These are phyloP conservation scores for Cremastinae sp. DNA, from an alignment of 2,888 invertebrate genomes.

Conservation along the genomic window DNA sequence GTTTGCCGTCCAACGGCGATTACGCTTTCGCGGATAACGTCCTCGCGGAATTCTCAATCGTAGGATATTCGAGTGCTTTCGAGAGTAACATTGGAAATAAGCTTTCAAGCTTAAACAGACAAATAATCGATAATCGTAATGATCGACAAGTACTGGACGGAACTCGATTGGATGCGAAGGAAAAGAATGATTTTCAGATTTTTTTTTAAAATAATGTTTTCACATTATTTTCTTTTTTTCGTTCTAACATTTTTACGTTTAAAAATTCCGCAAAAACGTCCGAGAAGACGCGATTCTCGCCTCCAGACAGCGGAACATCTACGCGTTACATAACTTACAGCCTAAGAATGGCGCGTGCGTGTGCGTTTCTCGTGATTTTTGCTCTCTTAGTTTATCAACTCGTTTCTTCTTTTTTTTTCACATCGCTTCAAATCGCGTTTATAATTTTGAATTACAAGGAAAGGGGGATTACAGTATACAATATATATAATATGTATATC, in stretches of 20 bases:
- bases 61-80: too few relatives aligned
- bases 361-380: conserved; percentile 61
- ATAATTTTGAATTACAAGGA: conserved; percentile 65
- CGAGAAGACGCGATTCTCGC: conserved; percentile 69
- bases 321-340: conserved; percentile 64
- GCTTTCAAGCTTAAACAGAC: too few relatives aligned
- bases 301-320: conserved; percentile 69
- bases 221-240: conserved; percentile 4
- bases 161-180: conserved; percentile 51
- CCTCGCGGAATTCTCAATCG: conserved; percentile 28
- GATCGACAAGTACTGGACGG: conserved; percentile 60
- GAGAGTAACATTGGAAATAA: not conserved
- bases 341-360: conserved; percentile 70
- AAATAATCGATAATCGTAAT: not conserved
- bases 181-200: conserved; percentile 22
- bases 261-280: conserved; percentile 46
- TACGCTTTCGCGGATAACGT: conserved; percentile 37
- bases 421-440: conserved; percentile 35
- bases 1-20: not conserved
- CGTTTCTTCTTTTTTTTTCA: conserved; percentile 20
- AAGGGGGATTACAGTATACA: conserved; percentile 60
- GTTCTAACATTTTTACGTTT: conserved; percentile 15
- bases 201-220: conserved; percentile 7
- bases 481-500: conserved; percentile 47
- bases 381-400: not conserved